phyloP scores from a whole-genome alignment of 2,113 vertebrate genomes.

The Chiloscyllium plagiosum region DNA sequence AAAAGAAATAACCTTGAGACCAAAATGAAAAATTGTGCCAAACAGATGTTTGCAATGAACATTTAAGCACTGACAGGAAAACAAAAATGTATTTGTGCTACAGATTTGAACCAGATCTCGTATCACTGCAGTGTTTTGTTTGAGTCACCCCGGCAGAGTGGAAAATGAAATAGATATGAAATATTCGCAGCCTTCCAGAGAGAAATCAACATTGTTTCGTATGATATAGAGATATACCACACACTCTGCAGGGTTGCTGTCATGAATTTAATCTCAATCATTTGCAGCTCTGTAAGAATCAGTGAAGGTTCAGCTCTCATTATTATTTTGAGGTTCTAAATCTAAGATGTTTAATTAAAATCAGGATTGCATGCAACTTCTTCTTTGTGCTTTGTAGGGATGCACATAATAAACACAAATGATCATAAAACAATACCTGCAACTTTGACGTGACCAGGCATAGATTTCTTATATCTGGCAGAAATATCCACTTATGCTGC shows the following conservation, averaged over 20 bases:
- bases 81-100: background rate
- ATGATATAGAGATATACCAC: background rate
- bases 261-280: background rate
- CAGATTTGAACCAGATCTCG: background rate
- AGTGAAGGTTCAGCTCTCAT: background rate
- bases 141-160: background rate
- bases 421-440: background rate
- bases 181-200: too few species aligned
- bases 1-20: constrained; percentile 11
- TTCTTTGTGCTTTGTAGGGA: background rate
- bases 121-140: background rate
- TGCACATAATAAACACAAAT: background rate
- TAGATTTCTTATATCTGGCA: background rate
- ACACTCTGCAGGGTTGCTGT: background rate
- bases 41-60: background rate
- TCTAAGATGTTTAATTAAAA: background rate
- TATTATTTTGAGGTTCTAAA: background rate
- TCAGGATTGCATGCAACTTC: background rate
- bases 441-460: background rate
- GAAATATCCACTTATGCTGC: background rate
- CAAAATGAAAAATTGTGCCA: background rate
- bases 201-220: background rate
- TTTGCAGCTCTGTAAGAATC: background rate
- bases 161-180: background rate
- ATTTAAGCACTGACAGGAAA: background rate